Evolutionary conservation across 2,888 invertebrate species (phyloP).

Genomic region (Elysia crispata): DNA sequence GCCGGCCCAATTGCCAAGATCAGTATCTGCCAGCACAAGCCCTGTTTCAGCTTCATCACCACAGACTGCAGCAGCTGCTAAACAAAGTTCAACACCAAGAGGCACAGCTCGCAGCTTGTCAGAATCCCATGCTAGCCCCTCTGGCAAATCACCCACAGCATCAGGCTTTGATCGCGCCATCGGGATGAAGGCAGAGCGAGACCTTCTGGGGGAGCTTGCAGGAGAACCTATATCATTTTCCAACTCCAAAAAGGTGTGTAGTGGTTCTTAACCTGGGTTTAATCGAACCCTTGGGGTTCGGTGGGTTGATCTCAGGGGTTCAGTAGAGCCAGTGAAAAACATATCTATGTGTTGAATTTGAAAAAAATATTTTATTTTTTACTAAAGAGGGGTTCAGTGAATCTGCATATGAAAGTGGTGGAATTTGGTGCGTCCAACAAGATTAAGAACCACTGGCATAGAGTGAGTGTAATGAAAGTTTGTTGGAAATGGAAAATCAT

Average conservation of each 20-base stretch:
- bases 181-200: constrained; percentile 23
- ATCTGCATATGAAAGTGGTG: too few species aligned
- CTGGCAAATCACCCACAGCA: background rate
- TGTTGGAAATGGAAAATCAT: too few species aligned
- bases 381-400: too few species aligned
- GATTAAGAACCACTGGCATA: too few species aligned
- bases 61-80: background rate
- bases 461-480: too few species aligned
- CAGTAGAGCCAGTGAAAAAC: too few species aligned
- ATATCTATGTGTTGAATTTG: too few species aligned
- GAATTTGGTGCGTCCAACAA: too few species aligned
- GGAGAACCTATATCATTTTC: constrained; percentile 3
- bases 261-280: background rate
- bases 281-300: too few species aligned
- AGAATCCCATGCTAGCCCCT: constrained; percentile 1
- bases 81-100: background rate
- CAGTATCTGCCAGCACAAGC: background rate
- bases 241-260: constrained; percentile 37
- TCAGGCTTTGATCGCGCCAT: background rate
- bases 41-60: background rate
- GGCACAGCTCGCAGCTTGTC: constrained; percentile 30
- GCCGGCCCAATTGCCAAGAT: too few species aligned
- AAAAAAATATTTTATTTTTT: too few species aligned
- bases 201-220: background rate
- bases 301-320: too few species aligned